Conservation (phyloP, 2,888 invertebrate species). For the Eretmocerus hayati region DNA sequence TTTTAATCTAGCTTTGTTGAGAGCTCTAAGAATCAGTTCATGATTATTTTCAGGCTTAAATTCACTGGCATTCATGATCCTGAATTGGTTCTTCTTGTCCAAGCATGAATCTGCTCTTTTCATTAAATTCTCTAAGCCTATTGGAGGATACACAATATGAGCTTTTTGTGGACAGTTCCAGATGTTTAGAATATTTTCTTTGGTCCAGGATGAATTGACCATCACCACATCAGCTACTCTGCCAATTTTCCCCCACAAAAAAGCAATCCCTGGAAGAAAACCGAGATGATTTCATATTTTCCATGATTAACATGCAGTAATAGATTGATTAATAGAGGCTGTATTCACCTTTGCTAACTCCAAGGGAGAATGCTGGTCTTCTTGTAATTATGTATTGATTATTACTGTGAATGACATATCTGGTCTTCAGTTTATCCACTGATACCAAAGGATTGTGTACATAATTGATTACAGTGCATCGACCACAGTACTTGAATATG, state of each 20-base stretch:
- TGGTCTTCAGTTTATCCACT: conserved; percentile 76
- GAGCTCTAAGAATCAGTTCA: conserved; percentile 76
- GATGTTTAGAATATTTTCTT: conserved; percentile 78
- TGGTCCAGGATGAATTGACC: conserved; percentile 96
- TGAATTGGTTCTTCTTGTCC: conserved; percentile 50
- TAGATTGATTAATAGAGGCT: too few species aligned
- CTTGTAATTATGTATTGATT: conserved; percentile 74
- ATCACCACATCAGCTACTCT: conserved; percentile 75
- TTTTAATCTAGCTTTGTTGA: conserved; percentile 73
- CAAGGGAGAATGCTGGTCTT: conserved; percentile 50
- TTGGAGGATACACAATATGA: conserved; percentile 87
- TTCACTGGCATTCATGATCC: conserved; percentile 86
- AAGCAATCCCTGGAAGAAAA: conserved; percentile 17
- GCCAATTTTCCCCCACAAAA: conserved; percentile 77
- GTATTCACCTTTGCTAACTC: conserved; percentile 16
- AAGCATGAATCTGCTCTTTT: conserved; percentile 49
- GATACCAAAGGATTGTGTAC: conserved; percentile 95
- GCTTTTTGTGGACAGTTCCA: conserved; percentile 63
- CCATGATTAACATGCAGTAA: too few species aligned
- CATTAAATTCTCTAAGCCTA: conserved; percentile 70
- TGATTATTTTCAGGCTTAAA: conserved; percentile 98
- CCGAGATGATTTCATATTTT: too few species aligned
- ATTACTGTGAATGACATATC: conserved; percentile 72
- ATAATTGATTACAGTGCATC: conserved; percentile 77
- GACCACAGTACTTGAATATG: conserved; percentile 78